Evolutionary conservation across 2,797 vertebrate genomes (phyloP).

Genomic region (Diceros bicornis): DNA sequence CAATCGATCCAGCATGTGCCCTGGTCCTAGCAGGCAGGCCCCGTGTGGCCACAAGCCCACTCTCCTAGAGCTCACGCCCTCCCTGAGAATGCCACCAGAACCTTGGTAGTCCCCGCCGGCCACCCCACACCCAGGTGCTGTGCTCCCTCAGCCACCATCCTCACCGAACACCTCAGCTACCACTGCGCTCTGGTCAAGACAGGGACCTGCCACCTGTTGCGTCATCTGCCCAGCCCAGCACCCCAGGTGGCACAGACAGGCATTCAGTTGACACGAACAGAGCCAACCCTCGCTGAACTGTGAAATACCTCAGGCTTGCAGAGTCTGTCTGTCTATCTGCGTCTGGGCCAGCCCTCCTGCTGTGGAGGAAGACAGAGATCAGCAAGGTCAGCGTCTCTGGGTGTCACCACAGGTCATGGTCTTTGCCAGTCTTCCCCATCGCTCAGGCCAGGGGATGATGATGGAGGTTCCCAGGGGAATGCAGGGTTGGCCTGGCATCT

Average conservation of each 20-base stretch:
- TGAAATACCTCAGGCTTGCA: not conserved
- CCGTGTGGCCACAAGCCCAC: not conserved
- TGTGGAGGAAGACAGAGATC: not conserved
- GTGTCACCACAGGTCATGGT: not conserved
- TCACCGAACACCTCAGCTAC: not conserved
- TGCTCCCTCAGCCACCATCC: not conserved
- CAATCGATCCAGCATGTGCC: not conserved
- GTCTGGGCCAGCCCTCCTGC: not conserved
- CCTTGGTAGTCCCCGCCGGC: not conserved
- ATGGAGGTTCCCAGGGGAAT: not conserved
- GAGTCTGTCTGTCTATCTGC: not conserved
- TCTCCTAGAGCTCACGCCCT: not conserved
- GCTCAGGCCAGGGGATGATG: not conserved
- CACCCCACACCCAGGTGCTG: not conserved
- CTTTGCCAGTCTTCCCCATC: not conserved
- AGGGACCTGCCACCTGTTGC: fast-evolving
- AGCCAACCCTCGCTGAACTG: not conserved
- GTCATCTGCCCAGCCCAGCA: not conserved
- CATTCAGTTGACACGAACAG: not conserved
- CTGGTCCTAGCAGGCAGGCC: not conserved
- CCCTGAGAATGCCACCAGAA: not conserved
- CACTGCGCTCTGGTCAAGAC: not conserved
- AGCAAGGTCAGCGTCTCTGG: not conserved
- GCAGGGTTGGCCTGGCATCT: not conserved
- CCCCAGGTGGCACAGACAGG: not conserved